Percentiles rank a stretch among this genome's conserved stretches.
phyloP scores from a whole-genome alignment of 2,113 vertebrate species.

The Dipodomys stephensi region DNA sequence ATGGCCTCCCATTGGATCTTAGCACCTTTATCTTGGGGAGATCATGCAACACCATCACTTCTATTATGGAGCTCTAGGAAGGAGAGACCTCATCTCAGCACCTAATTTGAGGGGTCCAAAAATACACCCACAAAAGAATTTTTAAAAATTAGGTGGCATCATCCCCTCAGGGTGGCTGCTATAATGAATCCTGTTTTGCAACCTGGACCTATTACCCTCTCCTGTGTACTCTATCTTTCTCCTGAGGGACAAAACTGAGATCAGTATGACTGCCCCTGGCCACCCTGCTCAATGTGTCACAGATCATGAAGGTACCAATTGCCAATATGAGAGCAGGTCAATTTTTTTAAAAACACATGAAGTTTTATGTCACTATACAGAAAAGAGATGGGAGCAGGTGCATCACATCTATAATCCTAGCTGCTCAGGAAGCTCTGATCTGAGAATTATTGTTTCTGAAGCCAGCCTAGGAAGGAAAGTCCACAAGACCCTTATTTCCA shows the following conservation, averaged over 20 bases:
- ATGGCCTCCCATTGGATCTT: background rate
- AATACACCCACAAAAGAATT: constrained; percentile 67
- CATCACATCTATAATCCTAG: no score
- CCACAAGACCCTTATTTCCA: no score
- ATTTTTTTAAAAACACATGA: constrained; percentile 44
- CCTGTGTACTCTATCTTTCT: constrained; percentile 17
- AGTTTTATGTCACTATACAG: background rate
- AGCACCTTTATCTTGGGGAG: constrained; percentile 27
- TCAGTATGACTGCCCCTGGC: constrained; percentile 63
- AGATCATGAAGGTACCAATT: constrained; percentile 79
- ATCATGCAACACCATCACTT: constrained; percentile 55
- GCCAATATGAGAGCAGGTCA: constrained; percentile 56
- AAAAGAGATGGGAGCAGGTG: no score
- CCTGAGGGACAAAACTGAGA: constrained; percentile 56
- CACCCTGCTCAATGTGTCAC: constrained; percentile 66
- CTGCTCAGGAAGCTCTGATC: no score
- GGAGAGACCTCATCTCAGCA: constrained; percentile 44
- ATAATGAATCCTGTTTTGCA: constrained; percentile 51
- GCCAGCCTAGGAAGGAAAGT: no score
- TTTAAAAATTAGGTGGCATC: background rate
- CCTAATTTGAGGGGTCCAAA: constrained; percentile 53
- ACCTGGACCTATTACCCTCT: constrained; percentile 67
- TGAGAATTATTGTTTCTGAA: no score
- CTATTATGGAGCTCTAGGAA: constrained; percentile 52
- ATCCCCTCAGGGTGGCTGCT: background rate